Base-by-base conservation (phyloP, 2,113 vertebrate genomes). In the Deroptyus accipitrinus region DNA sequence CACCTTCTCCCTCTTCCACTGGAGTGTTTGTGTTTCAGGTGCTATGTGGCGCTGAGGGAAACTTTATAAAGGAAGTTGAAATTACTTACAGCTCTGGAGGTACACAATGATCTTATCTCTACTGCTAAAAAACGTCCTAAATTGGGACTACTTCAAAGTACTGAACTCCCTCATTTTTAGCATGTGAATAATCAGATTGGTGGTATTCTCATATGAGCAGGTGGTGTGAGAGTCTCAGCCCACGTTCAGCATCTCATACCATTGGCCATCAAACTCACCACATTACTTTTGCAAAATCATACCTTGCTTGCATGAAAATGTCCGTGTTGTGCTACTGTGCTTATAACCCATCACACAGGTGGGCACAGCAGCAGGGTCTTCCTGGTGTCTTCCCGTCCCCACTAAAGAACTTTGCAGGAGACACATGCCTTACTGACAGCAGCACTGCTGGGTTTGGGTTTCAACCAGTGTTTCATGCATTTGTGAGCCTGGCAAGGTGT, bases 271-370 rank as follows among this genome's bases (percentile, higher is more conserved):
- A 44, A 62, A 49, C 14, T 67, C 23, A n/a, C 1, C 23, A 7
- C 18, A 2, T 61, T 48, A 42, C 12, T 57, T 31, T 28, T 59
- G 13, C 49, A 87, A n/a, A 75, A 70, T 61, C 19, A 6, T 55
- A 18, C 17, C 35, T 52, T 31, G 22, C 25, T 39, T 52, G 27
- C 42, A 69, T 72, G 25, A n/a, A 23, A 63, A 37, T 22, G 42
- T 17, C 64, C 0, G 0, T 61, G 27, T 9, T 23, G 8, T 72
- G 41, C 11, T 48, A 0, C 73, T 55, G 11, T 46, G 46, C 42
- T 46, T 78, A 25, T 30, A 30, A 31, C 31, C 10, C 74, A 41
- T 49, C 48, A 19, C 17, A n/a, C 24, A 44, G 37, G 46, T 41
- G 35, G 63, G 63, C 6, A 6, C 28, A 49, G 70, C 33, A 37